These are phyloP conservation scores for Lasioglossum pauxillum DNA, from an alignment of 2,888 invertebrate species.

Conservation along the genomic window DNA sequence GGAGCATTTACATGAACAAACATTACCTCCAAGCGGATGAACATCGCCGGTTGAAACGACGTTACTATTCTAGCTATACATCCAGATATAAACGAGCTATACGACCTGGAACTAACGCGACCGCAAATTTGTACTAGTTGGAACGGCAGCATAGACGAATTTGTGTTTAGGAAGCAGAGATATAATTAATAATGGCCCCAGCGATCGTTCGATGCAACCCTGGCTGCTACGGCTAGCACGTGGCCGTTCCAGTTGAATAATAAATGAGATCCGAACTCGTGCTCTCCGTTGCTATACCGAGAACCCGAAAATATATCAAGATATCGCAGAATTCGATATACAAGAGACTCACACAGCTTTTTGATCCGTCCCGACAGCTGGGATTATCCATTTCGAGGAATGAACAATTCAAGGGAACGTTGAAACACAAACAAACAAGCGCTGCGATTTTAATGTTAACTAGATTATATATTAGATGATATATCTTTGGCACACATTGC, in stretches of 20 bases:
- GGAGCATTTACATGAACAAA: constrained; percentile 50
- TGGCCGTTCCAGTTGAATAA: not conserved
- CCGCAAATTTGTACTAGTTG: constrained; percentile 59
- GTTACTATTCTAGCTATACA: constrained; percentile 38
- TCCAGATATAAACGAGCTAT: constrained; percentile 42
- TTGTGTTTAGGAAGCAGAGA: constrained; percentile 24
- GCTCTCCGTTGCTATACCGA: not conserved
- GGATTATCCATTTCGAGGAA: not conserved
- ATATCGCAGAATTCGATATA: not conserved
- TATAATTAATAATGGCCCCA: constrained; percentile 46
- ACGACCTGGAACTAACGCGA: constrained; percentile 53
- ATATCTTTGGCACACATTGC: not conserved
- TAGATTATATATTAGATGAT: too few species aligned
- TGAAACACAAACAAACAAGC: not conserved
- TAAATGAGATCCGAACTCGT: not conserved
- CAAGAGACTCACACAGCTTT: not conserved
- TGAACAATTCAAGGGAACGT: not conserved
- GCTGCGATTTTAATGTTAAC: not conserved
- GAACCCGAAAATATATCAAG: not conserved
- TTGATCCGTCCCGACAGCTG: not conserved
- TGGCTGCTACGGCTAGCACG: not conserved
- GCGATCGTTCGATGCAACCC: not conserved
- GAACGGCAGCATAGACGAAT: constrained; percentile 31
- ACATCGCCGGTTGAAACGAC: constrained; percentile 50
- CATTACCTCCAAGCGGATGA: constrained; percentile 54